Evolutionary conservation across 2,888 invertebrate species (phyloP).

Genomic region (Aleiodes leptofemur): DNA sequence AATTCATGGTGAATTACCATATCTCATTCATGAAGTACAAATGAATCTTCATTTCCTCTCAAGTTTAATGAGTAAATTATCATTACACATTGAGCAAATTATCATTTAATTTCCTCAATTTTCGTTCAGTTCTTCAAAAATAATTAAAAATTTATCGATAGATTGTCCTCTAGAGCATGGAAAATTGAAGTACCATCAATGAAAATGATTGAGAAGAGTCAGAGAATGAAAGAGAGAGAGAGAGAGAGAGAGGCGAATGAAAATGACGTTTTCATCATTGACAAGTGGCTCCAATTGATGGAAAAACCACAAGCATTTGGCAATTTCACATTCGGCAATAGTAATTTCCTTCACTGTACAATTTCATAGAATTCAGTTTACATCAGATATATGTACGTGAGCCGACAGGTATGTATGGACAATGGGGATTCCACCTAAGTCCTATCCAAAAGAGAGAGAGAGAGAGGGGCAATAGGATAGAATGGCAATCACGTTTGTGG

Average conservation of each 20-base stretch:
- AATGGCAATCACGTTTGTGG: conserved; percentile 67
- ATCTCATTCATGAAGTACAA: too few species aligned
- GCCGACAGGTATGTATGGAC: not conserved
- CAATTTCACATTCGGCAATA: conserved; percentile 31
- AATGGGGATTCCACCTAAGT: conserved; percentile 49
- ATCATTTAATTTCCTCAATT: too few species aligned
- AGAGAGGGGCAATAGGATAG: conserved; percentile 44
- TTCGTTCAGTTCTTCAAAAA: too few species aligned
- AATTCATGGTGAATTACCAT: too few species aligned
- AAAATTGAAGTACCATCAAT: too few species aligned
- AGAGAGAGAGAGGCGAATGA: not conserved
- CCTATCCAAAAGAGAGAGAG: conserved; percentile 57
- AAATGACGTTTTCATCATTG: conserved; percentile 26
- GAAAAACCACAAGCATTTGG: conserved; percentile 22
- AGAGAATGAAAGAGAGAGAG: too few species aligned
- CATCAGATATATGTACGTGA: conserved; percentile 4
- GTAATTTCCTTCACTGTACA: conserved; percentile 37
- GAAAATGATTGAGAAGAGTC: too few species aligned
- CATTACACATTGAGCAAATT: too few species aligned
- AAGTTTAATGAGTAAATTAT: too few species aligned
- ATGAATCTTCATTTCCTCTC: too few species aligned
- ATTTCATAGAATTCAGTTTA: conserved; percentile 38
- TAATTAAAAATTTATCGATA: too few species aligned
- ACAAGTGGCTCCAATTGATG: conserved; percentile 13
- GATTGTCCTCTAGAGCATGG: too few species aligned